phyloP scores from a whole-genome alignment of 2,888 invertebrate genomes.

The Xylophagus ater region DNA sequence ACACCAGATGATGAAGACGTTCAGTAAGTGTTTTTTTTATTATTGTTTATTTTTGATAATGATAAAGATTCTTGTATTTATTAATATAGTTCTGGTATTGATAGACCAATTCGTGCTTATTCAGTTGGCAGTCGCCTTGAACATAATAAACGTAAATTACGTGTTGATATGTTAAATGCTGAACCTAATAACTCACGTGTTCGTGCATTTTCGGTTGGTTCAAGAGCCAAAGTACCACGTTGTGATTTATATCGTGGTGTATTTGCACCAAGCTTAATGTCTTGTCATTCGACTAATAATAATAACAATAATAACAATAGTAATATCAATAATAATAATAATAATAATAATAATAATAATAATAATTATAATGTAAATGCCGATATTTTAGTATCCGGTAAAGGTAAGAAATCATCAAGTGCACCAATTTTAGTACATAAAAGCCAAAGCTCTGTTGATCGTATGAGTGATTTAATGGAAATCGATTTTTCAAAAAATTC shows the following conservation, averaged over 20 bases:
- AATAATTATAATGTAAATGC: neutral
- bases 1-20: constrained; percentile 50
- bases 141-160: constrained; percentile 44
- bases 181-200: constrained; percentile 45
- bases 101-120: constrained; percentile 63
- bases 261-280: constrained; percentile 25
- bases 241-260: constrained; percentile 32
- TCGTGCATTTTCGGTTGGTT: constrained; percentile 69
- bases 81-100: constrained; percentile 27
- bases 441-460: constrained; percentile 45
- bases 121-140: constrained; percentile 76
- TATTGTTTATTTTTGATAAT: neutral
- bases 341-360: constrained; percentile 3
- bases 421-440: constrained; percentile 50
- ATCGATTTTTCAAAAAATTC: constrained; percentile 52
- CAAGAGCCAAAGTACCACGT: constrained; percentile 44
- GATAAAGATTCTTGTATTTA: no score
- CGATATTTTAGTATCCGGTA: constrained; percentile 14
- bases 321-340: constrained; percentile 22
- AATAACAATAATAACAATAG: constrained; percentile 22
- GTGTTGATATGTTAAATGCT: constrained; percentile 37
- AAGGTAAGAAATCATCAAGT: constrained; percentile 51
- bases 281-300: constrained; percentile 19
- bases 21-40: constrained; percentile 17
- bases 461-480: constrained; percentile 73